phyloP scores from a whole-genome alignment of 2,113 vertebrate species.

The Pterocles orientalis region DNA sequence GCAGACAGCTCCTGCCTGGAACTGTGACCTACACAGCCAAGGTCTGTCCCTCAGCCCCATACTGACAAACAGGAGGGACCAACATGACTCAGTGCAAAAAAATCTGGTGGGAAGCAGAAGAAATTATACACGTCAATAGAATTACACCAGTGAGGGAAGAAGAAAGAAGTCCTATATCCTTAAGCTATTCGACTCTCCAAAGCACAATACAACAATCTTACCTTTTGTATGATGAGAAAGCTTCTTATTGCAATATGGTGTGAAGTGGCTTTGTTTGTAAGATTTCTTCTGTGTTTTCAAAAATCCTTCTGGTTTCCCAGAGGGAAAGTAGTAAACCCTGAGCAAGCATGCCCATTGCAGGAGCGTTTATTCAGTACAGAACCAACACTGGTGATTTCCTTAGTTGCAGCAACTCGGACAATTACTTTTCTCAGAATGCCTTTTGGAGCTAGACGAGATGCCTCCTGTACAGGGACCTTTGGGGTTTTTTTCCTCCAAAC shows the following conservation, averaged over 20 bases:
- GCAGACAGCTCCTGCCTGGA: not conserved
- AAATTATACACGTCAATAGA: not conserved
- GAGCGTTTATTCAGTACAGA: not conserved
- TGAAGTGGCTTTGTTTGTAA: constrained; percentile 33
- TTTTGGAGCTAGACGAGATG: not conserved
- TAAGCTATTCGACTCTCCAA: constrained; percentile 40
- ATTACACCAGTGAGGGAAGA: not conserved
- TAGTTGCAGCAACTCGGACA: not conserved
- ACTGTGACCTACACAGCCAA: not conserved
- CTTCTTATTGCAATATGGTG: constrained; percentile 1
- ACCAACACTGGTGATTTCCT: not conserved
- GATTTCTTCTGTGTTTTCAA: constrained; percentile 24
- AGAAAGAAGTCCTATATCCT: constrained; percentile 15
- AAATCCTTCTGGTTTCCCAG: constrained; percentile 30
- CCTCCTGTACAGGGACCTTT: not conserved
- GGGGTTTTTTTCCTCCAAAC: not conserved
- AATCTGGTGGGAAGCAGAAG: not conserved
- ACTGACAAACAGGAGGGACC: not conserved
- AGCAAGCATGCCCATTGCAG: constrained; percentile 14
- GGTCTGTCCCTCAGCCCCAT: not conserved
- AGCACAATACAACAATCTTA: not conserved
- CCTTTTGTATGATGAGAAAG: not conserved
- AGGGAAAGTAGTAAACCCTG: constrained; percentile 32
- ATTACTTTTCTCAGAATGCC: not conserved
- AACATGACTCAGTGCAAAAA: not conserved